phyloP scores from a whole-genome alignment of 2,888 invertebrate genomes.

The Neuroscelio doddi region DNA sequence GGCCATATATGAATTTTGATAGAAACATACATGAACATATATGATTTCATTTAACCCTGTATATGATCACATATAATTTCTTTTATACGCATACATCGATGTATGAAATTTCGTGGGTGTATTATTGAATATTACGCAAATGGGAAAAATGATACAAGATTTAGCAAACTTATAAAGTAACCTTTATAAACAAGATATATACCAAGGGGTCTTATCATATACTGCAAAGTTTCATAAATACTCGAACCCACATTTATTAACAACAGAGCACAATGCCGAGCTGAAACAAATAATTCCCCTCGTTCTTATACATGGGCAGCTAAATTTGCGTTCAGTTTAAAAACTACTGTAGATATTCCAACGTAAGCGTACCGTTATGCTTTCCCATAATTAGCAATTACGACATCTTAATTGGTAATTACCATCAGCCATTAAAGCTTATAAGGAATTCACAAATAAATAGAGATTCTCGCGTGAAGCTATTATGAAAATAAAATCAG shows the following conservation, averaged over 20 bases:
- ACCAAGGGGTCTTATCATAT: background rate
- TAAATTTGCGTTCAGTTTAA: constrained; percentile 34
- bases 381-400: constrained; percentile 50
- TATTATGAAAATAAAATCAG: constrained; percentile 45
- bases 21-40: no score
- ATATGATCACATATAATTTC: no score
- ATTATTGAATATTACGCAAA: no score
- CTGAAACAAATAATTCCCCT: constrained; percentile 33
- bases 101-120: no score
- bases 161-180: no score
- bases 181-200: no score
- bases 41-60: no score
- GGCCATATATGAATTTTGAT: no score
- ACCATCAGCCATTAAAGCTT: constrained; percentile 45
- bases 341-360: constrained; percentile 36
- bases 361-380: constrained; percentile 46
- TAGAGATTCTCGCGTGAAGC: constrained; percentile 42
- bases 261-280: constrained; percentile 14
- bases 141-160: no score
- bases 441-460: constrained; percentile 45
- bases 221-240: constrained; percentile 3
- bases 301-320: constrained; percentile 19
- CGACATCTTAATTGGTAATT: constrained; percentile 48
- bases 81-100: no score
- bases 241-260: constrained; percentile 11